phyloP scores from a whole-genome alignment of 2,113 vertebrate genomes.

The Sceloporus undulatus region DNA sequence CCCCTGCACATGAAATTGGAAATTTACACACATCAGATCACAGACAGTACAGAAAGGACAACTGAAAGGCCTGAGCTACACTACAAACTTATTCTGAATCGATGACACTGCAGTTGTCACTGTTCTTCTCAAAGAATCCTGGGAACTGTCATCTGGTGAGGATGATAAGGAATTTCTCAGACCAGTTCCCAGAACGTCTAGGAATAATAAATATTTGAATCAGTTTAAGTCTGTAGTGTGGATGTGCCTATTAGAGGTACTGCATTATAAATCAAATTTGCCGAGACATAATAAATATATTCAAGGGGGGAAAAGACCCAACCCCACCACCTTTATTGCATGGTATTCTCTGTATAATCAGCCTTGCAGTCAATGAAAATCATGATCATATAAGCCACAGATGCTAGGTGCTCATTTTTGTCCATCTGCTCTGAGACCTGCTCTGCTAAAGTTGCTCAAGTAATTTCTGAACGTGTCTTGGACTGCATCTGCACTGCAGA shows the following conservation, averaged over 20 bases:
- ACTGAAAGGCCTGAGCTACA: background rate
- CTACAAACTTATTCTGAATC: background rate
- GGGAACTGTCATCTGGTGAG: background rate
- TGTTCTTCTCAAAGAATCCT: background rate
- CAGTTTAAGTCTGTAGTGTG: background rate
- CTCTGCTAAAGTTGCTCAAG: background rate
- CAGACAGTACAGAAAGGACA: conserved; percentile 41
- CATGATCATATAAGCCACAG: background rate
- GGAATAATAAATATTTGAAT: background rate
- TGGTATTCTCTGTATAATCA: background rate
- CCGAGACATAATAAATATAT: conserved; percentile 19
- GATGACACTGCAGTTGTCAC: background rate
- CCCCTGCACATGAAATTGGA: background rate
- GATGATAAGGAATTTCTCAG: too few species aligned
- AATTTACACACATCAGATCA: background rate
- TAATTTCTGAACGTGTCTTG: background rate
- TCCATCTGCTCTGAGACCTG: background rate
- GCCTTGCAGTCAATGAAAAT: background rate
- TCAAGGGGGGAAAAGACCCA: background rate
- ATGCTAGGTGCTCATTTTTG: too few species aligned
- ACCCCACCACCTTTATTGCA: background rate
- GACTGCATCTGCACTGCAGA: too few species aligned
- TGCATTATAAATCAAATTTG: background rate
- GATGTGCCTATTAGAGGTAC: background rate
- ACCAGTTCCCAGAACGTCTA: background rate